Percentiles rank a stretch among this genome's conserved stretches.
These are phyloP conservation scores for Archilochus colubris DNA, from an alignment of 2,113 vertebrate species.

Conservation along the genomic window DNA sequence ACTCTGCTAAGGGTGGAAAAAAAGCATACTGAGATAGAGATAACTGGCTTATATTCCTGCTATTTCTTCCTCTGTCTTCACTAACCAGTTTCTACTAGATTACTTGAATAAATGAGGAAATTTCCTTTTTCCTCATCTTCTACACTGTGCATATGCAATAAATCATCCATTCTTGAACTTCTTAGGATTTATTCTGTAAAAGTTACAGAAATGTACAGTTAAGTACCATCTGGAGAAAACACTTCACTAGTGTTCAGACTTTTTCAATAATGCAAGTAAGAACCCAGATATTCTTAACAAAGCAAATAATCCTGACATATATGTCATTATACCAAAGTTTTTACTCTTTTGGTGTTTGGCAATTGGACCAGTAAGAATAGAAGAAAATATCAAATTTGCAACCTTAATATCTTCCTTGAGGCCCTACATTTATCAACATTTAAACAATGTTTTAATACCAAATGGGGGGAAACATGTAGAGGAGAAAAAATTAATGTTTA, in stretches of 20 bases:
- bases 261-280: neutral
- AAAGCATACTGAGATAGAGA: neutral
- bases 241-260: neutral
- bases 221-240: neutral
- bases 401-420: neutral
- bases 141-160: neutral
- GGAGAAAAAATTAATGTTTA: neutral
- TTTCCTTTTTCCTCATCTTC: neutral
- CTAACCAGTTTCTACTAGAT: neutral
- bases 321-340: neutral
- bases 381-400: neutral
- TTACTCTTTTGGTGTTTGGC: neutral
- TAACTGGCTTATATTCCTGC: neutral
- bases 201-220: neutral
- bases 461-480: neutral
- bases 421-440: neutral
- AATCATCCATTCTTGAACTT: neutral
- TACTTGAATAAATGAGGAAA: neutral
- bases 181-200: neutral
- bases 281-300: neutral
- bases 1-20: neutral
- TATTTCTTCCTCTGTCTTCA: neutral
- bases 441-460: neutral
- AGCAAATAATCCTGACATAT: neutral
- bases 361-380: neutral